Evolutionary conservation across 2,797 vertebrate species (phyloP).

Genomic region (Luscinia megarhynchos): DNA sequence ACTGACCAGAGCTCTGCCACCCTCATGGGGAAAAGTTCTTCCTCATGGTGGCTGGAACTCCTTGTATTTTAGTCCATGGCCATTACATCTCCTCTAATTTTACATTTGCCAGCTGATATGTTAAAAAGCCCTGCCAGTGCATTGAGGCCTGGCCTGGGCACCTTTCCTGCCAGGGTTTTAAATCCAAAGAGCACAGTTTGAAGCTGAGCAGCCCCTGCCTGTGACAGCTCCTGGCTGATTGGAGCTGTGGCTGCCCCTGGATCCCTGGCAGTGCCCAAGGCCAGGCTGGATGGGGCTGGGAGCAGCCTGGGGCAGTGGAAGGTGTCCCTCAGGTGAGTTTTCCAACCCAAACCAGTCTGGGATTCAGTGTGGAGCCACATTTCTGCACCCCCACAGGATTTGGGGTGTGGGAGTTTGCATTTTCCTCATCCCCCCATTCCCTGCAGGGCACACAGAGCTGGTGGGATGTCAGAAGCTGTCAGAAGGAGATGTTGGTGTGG

Average conservation of each 20-base stretch:
- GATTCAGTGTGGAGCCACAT: not conserved
- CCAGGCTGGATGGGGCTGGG: rapidly evolving
- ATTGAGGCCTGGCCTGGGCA: not conserved
- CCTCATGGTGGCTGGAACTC: not conserved
- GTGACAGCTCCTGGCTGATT: not conserved
- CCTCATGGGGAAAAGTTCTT: not conserved
- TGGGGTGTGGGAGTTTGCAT: not conserved
- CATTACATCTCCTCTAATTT: not conserved
- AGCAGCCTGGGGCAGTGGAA: rapidly evolving
- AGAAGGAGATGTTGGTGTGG: not conserved
- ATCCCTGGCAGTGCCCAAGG: not conserved
- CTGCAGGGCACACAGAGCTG: not conserved
- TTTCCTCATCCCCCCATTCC: not conserved
- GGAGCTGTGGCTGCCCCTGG: not conserved
- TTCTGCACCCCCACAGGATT: not conserved
- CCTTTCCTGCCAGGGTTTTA: not conserved
- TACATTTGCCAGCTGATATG: rapidly evolving
- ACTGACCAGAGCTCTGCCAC: not conserved
- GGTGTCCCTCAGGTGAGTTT: not conserved
- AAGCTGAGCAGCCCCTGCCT: not conserved
- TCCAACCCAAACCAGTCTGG: not conserved
- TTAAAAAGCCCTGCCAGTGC: not conserved
- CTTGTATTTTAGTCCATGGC: not conserved
- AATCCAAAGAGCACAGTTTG: not conserved
- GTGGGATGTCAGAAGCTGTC: not conserved